A percentile compares a stretch with the other conserved stretches of the same genome.
phyloP scores from a whole-genome alignment of 2,888 invertebrate genomes.

The Plagodis pulveraria region DNA sequence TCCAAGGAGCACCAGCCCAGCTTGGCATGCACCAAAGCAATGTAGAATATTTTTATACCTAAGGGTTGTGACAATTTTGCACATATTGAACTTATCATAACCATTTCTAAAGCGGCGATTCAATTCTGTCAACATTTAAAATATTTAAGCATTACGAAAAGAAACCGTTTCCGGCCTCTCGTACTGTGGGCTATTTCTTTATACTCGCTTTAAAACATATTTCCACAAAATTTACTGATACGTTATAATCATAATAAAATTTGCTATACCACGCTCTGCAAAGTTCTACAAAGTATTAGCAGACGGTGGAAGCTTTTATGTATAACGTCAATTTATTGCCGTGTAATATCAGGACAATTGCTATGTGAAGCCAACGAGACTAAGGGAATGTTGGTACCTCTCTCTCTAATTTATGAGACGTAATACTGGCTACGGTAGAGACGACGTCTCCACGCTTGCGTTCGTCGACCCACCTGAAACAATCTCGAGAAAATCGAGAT shows the following conservation, averaged over 20 bases:
- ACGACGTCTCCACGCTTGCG: constrained; percentile 31
- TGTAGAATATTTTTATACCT: no score
- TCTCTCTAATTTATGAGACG: constrained; percentile 72
- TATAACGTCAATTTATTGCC: constrained; percentile 22
- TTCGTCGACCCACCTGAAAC: constrained; percentile 49
- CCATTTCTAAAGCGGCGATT: no score
- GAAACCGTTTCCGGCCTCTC: constrained; percentile 33
- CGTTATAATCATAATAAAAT: constrained; percentile 58
- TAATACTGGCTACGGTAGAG: constrained; percentile 65
- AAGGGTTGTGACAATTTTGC: no score
- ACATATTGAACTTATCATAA: no score
- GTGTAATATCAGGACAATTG: no score
- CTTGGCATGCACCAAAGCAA: constrained; percentile 8
- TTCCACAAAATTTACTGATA: constrained; percentile 30
- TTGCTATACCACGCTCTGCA: constrained; percentile 46
- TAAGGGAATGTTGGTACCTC: constrained; percentile 61
- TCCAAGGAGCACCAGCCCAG: no score
- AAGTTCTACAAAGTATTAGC: constrained; percentile 52
- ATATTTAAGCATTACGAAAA: no score
- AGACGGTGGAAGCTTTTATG: constrained; percentile 50
- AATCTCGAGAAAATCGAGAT: constrained; percentile 55
- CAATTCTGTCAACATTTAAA: no score
- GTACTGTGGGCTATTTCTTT: constrained; percentile 32
- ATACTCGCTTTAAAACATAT: constrained; percentile 32
- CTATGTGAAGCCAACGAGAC: constrained; percentile 28